Evolutionary conservation across 2,797 vertebrate species (phyloP).

Genomic region (Parambassis ranga): DNA sequence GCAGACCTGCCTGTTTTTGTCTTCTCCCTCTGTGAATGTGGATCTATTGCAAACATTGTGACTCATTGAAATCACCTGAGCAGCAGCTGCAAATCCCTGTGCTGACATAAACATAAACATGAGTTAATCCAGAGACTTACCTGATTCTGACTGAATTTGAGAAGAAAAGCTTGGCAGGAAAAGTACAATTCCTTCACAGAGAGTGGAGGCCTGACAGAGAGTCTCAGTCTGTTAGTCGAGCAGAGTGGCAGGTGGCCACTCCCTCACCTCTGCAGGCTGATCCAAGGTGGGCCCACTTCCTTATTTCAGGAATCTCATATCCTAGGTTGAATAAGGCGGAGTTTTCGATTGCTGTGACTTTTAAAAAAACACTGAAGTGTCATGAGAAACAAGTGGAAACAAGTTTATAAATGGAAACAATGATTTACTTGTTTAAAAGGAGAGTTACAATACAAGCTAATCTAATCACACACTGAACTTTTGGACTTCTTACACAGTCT

Average conservation of each 20-base stretch:
- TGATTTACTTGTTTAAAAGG: neutral
- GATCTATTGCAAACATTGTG: neutral
- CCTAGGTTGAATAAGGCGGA: neutral
- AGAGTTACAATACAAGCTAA: neutral
- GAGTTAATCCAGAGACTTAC: constrained; percentile 12
- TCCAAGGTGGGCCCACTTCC: constrained; percentile 61
- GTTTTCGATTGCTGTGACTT: neutral
- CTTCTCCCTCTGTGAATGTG: neutral
- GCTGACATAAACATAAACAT: neutral
- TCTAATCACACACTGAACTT: neutral
- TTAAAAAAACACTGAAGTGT: no score
- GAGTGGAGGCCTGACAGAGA: constrained; percentile 12
- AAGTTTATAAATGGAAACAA: no score
- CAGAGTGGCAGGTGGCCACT: constrained; percentile 62
- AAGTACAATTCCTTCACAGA: constrained; percentile 24
- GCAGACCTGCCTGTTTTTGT: neutral
- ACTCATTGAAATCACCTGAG: neutral
- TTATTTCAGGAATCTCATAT: constrained; percentile 19
- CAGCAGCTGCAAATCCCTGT: neutral
- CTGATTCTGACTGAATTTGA: constrained; percentile 9
- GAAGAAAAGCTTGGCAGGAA: neutral
- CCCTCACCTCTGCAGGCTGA: constrained; percentile 61
- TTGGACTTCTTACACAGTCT: no score
- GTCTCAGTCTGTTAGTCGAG: neutral
- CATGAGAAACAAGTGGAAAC: no score